Evolutionary conservation across 2,113 vertebrate genomes (phyloP), one percentile per base, ranked within the genome.

Genomic region (Microtus pennsylvanicus): DNA sequence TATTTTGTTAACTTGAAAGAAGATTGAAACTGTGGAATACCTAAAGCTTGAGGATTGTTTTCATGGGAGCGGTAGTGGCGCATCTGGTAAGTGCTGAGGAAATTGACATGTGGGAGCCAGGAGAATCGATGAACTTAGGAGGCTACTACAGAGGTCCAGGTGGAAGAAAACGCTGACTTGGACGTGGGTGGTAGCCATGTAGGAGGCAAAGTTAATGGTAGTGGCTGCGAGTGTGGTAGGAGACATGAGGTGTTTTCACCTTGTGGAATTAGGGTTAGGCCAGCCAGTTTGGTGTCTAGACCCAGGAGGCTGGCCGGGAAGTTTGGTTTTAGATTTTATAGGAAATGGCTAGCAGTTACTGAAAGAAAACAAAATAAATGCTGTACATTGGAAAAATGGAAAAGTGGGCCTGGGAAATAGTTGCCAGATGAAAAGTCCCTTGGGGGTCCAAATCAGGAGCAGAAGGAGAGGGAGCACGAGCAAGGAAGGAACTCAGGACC

Each of bases 1-100:
- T 58, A 50, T 92, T 88, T 92, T 96, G 77, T 82, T 95, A 26
- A 65, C 72, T 45, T 87, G 61, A 83, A 89, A 96, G 58, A 86
- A 61, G 28, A 91, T 50, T 92, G 70, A 38, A 63, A 92, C 80
- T 9, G 3, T 75, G 47, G 28, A 28, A 9, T 75, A 55, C 47
- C 11, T 72, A 21, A 47, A 94, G 38, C 50, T 85, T 55, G 67
- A 30, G 19, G 50, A 8, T 80, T 26, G 9, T 91, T 91, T 87
- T 52, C 24, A 45, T 45, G 83, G 83, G 65, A 91, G 10, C 52
- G 3, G 7, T 47, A 47, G 30, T 67, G 28, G 47, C 33, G 85
- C 1, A 22, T 33, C 3, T n/a, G 22, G 50, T 30, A 4, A 52
- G 10, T 10, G 45, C 70, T 86, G n/a, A 80, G 35, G 72, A 58